Evolutionary conservation across 2,888 invertebrate species (phyloP).

Genomic region (Synergus japonicus): DNA sequence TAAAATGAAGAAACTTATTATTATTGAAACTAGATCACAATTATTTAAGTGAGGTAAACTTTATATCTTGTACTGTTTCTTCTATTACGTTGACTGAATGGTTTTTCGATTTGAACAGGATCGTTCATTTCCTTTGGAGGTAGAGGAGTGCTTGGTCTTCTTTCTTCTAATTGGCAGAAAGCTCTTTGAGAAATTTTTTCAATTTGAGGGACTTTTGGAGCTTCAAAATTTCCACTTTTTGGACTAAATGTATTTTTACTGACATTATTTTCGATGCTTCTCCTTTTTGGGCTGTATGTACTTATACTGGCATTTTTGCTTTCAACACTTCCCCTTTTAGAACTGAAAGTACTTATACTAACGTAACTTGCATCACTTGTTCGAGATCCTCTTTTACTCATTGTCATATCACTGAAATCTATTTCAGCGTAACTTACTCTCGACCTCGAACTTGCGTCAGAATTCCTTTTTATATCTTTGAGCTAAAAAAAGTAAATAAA

Average conservation of each 20-base stretch:
- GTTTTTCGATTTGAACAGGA: neutral
- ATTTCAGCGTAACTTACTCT: constrained; percentile 38
- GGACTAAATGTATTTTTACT: neutral
- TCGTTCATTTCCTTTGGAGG: neutral
- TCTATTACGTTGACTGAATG: constrained; percentile 21
- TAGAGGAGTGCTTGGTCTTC: constrained; percentile 37
- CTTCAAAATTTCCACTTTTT: constrained; percentile 14
- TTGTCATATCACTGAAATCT: constrained; percentile 26
- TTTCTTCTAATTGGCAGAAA: neutral
- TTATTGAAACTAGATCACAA: neutral
- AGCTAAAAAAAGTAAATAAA: neutral
- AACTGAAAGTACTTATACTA: constrained; percentile 17
- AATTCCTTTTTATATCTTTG: constrained; percentile 12
- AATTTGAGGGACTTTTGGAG: neutral
- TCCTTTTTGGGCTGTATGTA: constrained; percentile 13
- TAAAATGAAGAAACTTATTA: neutral
- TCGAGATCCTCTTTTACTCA: constrained; percentile 30
- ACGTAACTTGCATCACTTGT: constrained; percentile 34
- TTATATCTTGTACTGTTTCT: constrained; percentile 21
- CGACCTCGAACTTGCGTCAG: constrained; percentile 15
- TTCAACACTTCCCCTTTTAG: constrained; percentile 23
- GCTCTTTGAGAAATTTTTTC: constrained; percentile 9
- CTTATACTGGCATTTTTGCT: neutral
- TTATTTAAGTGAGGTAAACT: constrained; percentile 17
- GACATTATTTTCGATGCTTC: constrained; percentile 18